Conservation (phyloP, 2,888 invertebrate genomes). For the Napeogenes inachia region DNA sequence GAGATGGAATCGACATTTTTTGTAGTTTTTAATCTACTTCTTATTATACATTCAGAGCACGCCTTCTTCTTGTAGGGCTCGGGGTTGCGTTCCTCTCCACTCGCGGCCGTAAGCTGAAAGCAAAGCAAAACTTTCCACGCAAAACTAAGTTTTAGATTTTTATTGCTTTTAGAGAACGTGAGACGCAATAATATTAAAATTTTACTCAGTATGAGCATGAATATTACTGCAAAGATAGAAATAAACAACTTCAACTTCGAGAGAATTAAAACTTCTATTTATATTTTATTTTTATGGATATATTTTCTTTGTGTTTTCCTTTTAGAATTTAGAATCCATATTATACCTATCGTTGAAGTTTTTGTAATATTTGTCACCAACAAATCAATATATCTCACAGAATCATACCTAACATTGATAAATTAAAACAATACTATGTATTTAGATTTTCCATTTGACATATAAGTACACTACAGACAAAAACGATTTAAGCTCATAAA, state of each 20-base stretch:
- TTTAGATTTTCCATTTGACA: background rate
- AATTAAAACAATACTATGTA: background rate
- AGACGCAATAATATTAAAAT: conserved; percentile 69
- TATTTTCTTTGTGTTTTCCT: background rate
- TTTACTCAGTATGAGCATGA: conserved; percentile 45
- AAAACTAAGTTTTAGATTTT: conserved; percentile 72
- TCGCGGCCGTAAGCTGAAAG: conserved; percentile 57
- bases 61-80: conserved; percentile 73
- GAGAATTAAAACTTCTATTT: conserved; percentile 11
- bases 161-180: conserved; percentile 74
- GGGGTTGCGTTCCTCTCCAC: conserved; percentile 59
- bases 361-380: too few relatives aligned
- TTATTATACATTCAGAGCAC: conserved; percentile 75
- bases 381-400: background rate
- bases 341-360: background rate
- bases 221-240: conserved; percentile 27
- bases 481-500: conserved; percentile 16
- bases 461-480: conserved; percentile 6
- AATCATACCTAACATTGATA: background rate
- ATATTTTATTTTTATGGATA: conserved; percentile 4
- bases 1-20: conserved; percentile 68
- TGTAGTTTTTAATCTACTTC: conserved; percentile 74
- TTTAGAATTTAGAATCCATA: background rate
- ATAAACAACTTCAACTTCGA: conserved; percentile 9
- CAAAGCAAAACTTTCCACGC: conserved; percentile 67